A percentile compares a stretch with the other conserved stretches of the same genome.
Conservation (phyloP, 2,888 invertebrate genomes). For the Linnaemya vulpina region DNA sequence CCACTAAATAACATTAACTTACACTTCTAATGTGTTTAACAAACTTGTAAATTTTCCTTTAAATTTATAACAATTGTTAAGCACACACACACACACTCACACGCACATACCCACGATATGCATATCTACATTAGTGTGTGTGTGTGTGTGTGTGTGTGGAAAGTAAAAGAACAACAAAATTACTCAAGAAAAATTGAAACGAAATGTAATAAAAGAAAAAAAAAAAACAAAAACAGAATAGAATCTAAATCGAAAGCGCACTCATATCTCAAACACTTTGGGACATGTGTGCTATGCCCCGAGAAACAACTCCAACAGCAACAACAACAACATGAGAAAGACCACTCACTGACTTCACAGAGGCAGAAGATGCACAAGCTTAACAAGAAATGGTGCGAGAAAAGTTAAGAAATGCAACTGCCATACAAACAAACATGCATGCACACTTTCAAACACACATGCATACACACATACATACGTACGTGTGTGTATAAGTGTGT, state of each 20-base stretch:
- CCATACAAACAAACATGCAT: not conserved
- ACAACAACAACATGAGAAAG: conserved; percentile 1
- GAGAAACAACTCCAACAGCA: not conserved
- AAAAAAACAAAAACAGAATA: too few species aligned
- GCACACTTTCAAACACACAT: too few species aligned
- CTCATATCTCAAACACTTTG: conserved; percentile 69
- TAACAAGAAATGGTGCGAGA: conserved; percentile 51
- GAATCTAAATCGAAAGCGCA: conserved; percentile 68
- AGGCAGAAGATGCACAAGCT: conserved; percentile 40
- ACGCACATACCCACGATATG: not conserved
- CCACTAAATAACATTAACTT: conserved; percentile 62
- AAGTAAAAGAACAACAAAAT: conserved; percentile 12
- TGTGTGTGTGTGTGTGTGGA: not conserved
- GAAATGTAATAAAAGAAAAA: conserved; percentile 31
- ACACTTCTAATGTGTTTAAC: conserved; percentile 70
- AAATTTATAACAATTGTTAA: conserved; percentile 69
- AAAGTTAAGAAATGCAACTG: conserved; percentile 31
- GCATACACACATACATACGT: not conserved
- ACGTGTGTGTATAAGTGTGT: not conserved
- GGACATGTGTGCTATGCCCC: conserved; percentile 42
- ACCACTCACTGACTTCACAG: not conserved
- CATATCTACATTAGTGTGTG: conserved; percentile 6
- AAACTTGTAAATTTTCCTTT: conserved; percentile 69
- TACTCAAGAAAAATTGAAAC: conserved; percentile 10
- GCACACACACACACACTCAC: conserved; percentile 3